Evolutionary conservation across 2,113 vertebrate genomes (phyloP), one percentile per base, ranked within the genome.

Genomic region (Glaucidium brasilianum): DNA sequence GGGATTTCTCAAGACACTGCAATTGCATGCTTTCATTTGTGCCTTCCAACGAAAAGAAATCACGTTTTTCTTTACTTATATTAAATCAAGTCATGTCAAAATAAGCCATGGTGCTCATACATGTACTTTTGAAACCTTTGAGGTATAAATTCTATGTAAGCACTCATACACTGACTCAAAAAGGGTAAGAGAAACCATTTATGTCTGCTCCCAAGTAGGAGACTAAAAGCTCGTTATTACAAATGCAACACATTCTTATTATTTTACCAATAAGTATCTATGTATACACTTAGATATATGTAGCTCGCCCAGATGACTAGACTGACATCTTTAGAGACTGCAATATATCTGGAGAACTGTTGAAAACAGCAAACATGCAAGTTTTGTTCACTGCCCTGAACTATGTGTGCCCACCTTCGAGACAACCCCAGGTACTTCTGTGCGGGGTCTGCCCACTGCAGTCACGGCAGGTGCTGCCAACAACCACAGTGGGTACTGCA

Each of bases 361-460:
- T 72, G 71, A 78, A 81, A 94, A 47, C 27, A 68, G 59, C 32
- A 83, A 41, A 25, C 4, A 5, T 7, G 10, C 3, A 37, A 39
- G 20, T 12, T 85, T 39, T 35, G 18, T 49, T 34, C n/a, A 2
- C 32, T n/a, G 25, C 53, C 77, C 63, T 56, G 43, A 78, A 49
- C 23, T 21, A 52, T 1, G 1, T 1, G 6, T 37, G 30, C 39
- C 69, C 73, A 66, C 19, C 30, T 60, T 21, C 17, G 29, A 1
- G 8, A 49, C 12, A 90, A 76, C 7, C 5, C 19, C 58, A n/a
- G 12, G 11, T 15, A 43, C 27, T 45, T 55, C 68, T 53, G 19
- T 1, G 23, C 0, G 0, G 2, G 12, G 27, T 37, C 76, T 91
- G 41, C 20, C 62, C 43, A 4, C 30, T 13, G n/a, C 82, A 45